These are phyloP conservation scores for Ochropleura plecta DNA, from an alignment of 2,888 invertebrate species.

Conservation along the genomic window DNA sequence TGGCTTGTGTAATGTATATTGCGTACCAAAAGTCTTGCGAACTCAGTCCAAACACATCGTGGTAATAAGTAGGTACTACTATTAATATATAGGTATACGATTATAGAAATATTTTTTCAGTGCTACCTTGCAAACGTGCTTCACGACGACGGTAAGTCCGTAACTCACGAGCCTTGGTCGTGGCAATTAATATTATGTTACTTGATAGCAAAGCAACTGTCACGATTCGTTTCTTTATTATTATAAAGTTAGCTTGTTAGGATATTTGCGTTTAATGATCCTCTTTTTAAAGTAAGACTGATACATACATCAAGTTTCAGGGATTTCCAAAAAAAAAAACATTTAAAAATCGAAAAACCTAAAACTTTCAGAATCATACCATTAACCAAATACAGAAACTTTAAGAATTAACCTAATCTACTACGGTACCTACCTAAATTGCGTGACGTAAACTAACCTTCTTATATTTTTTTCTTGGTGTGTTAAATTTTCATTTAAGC, in stretches of 20 bases:
- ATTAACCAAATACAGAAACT: too few relatives aligned
- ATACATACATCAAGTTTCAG: not conserved
- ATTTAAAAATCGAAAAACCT: not conserved
- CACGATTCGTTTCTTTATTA: slow-evolving; percentile 71
- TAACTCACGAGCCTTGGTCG: slow-evolving; percentile 82
- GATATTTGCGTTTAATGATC: slow-evolving; percentile 2
- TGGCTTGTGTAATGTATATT: slow-evolving; percentile 1
- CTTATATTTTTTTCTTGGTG: not conserved
- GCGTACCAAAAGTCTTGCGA: slow-evolving; percentile 12
- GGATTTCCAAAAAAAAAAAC: not conserved
- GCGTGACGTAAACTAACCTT: not conserved
- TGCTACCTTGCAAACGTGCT: slow-evolving; percentile 72
- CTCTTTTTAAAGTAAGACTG: not conserved
- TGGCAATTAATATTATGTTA: slow-evolving; percentile 72
- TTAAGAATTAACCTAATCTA: not conserved
- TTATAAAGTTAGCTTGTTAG: not conserved
- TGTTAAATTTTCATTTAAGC: not conserved
- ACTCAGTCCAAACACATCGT: slow-evolving; percentile 5
- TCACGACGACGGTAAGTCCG: slow-evolving; percentile 77
- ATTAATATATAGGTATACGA: not conserved
- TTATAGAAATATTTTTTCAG: slow-evolving; percentile 21
- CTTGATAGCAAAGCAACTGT: slow-evolving; percentile 67
- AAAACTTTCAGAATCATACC: not conserved
- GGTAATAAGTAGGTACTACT: not conserved
- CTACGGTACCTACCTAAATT: not conserved